A percentile compares a stretch with the other conserved stretches of the same genome.
These are phyloP conservation scores for Sarcophilus harrisii DNA, from an alignment of 2,797 vertebrate genomes.

Conservation along the genomic window DNA sequence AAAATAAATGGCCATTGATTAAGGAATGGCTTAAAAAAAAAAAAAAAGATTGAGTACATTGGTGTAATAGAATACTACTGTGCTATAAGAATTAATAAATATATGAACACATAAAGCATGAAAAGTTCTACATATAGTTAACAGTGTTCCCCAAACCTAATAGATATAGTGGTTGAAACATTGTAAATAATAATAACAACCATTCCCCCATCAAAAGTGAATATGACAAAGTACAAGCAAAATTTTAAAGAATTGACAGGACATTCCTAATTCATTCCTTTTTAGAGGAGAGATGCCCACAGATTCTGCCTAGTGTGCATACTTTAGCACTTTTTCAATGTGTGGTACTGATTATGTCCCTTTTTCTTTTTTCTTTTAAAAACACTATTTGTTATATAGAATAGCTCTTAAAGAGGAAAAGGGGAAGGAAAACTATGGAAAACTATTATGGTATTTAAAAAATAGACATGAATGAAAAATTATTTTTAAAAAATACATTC, in stretches of 20 bases:
- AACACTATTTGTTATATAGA: not conserved
- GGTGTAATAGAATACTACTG: too few relatives aligned
- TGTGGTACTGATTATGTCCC: too few relatives aligned
- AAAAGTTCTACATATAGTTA: not conserved
- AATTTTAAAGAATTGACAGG: not conserved
- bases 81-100: too few relatives aligned
- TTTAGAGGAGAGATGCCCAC: not conserved
- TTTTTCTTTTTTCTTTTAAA: not conserved
- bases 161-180: not conserved
- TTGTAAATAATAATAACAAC: not conserved
- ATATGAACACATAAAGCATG: not conserved
- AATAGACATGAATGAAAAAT: not conserved
- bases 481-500: not conserved
- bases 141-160: too few relatives aligned
- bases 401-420: not conserved
- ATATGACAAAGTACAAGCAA: not conserved
- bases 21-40: not conserved
- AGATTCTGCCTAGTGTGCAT: not conserved
- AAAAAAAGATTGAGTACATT: not conserved
- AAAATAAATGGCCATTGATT: not conserved
- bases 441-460: not conserved
- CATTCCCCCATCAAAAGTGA: not conserved
- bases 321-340: not conserved
- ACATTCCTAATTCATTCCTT: not conserved
- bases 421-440: not conserved